Conservation (phyloP, 1,140 invertebrate species). For the Bombus fervidus region DNA sequence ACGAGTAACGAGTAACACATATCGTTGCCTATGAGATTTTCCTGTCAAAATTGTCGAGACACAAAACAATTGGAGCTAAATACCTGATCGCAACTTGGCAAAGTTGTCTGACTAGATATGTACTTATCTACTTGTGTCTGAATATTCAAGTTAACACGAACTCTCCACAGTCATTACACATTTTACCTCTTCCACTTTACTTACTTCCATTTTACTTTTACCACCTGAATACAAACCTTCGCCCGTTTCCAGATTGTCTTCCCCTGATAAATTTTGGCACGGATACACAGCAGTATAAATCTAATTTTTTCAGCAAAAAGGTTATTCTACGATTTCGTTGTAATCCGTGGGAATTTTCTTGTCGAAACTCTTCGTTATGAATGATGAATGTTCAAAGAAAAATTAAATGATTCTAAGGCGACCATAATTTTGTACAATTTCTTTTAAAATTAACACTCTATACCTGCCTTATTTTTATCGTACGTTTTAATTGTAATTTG, state of each 20-base stretch:
- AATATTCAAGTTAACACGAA: conserved; percentile 50
- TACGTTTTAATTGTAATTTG: too few species aligned
- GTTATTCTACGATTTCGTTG: not conserved
- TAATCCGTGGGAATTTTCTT: not conserved
- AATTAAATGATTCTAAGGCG: not conserved
- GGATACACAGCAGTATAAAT: not conserved
- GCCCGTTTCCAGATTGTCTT: conserved; percentile 50
- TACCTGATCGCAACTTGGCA: conserved; percentile 4
- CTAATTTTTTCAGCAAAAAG: not conserved
- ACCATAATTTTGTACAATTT: too few species aligned
- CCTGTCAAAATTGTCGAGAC: not conserved
- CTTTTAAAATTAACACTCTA: too few species aligned
- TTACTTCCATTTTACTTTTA: conserved; percentile 46
- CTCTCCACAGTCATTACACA: conserved; percentile 26
- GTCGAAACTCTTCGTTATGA: too few species aligned
- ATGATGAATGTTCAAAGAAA: not conserved
- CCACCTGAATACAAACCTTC: conserved; percentile 42
- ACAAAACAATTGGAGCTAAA: not conserved
- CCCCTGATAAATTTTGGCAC: conserved; percentile 37
- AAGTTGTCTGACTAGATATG: conserved; percentile 38
- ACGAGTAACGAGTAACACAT: too few species aligned
- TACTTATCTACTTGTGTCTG: conserved; percentile 44
- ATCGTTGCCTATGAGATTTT: too few species aligned
- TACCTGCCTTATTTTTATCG: too few species aligned
- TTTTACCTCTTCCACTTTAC: conserved; percentile 46